These are phyloP conservation scores for Acanthosepion pharaonis DNA, from an alignment of 2,888 invertebrate species.

Conservation along the genomic window DNA sequence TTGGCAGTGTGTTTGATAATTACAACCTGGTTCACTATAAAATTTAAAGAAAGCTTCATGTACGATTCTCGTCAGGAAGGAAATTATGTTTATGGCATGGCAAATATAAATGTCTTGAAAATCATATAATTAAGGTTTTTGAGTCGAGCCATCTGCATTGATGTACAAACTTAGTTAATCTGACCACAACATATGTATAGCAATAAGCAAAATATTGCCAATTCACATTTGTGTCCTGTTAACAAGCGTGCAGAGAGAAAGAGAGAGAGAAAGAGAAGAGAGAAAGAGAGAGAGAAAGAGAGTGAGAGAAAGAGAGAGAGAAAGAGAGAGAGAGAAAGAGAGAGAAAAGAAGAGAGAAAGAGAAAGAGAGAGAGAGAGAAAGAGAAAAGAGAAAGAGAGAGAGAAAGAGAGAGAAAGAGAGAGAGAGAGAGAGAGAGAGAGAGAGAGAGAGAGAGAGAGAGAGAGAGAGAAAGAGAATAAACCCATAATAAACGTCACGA, in stretches of 20 bases:
- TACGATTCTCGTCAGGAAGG: too few relatives aligned
- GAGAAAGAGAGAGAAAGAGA: neutral
- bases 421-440: neutral
- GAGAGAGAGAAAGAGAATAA: neutral
- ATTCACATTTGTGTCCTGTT: neutral
- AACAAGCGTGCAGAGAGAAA: neutral
- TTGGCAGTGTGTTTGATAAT: neutral
- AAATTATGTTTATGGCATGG: neutral
- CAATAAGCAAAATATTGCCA: neutral
- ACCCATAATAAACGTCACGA: neutral
- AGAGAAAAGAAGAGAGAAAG: too few relatives aligned
- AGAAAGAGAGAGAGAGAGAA: neutral
- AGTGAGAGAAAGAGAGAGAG: too few relatives aligned
- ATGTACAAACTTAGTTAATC: neutral
- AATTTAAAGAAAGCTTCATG: neutral
- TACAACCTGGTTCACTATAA: too few relatives aligned
- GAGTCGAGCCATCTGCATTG: neutral
- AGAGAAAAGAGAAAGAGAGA: neutral
- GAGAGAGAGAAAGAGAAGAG: neutral
- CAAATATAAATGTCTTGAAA: neutral
- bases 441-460: neutral
- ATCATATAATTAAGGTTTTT: neutral
- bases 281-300: neutral
- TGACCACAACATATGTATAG: neutral
- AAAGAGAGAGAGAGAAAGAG: neutral